phyloP scores from a whole-genome alignment of 2,888 invertebrate genomes.

The Lasiommata megera region DNA sequence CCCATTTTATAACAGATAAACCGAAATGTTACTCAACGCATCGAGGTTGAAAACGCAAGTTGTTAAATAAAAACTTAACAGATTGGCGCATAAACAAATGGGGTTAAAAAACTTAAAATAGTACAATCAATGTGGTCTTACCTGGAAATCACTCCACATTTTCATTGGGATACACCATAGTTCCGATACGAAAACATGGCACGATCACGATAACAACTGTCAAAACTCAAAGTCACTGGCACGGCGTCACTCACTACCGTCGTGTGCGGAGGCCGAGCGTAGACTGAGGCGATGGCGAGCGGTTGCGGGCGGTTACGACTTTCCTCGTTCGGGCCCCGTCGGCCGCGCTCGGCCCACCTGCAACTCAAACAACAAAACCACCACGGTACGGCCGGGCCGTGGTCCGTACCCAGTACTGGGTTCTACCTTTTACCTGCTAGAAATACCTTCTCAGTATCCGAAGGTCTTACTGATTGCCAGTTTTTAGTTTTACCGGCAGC shows the following conservation, averaged over 20 bases:
- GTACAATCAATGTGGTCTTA: conserved; percentile 43
- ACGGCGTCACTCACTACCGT: conserved; percentile 65
- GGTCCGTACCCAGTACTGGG: conserved; percentile 14
- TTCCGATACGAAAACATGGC: conserved; percentile 80
- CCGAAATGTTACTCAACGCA: conserved; percentile 22
- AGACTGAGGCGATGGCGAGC: conserved; percentile 62
- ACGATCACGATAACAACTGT: conserved; percentile 81
- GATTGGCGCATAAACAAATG: background rate
- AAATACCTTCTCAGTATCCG: conserved; percentile 41
- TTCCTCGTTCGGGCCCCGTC: conserved; percentile 45
- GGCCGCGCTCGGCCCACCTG: conserved; percentile 64
- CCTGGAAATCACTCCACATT: conserved; percentile 82
- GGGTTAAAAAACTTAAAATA: background rate
- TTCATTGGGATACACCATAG: conserved; percentile 81
- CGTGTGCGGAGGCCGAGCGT: conserved; percentile 69
- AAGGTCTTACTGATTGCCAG: background rate
- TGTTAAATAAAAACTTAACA: conserved; percentile 9
- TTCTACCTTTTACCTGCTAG: conserved; percentile 41
- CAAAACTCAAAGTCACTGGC: conserved; percentile 74
- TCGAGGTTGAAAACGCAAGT: conserved; percentile 17
- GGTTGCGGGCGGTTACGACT: conserved; percentile 40
- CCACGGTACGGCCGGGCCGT: conserved; percentile 24
- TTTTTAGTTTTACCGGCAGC: conserved; percentile 9
- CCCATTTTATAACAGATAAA: conserved; percentile 19
- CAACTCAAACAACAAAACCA: conserved; percentile 75